Percentiles rank a stretch among this genome's conserved stretches.
Conservation (phyloP, 2,113 vertebrate species). For the Myrmophylax atrothorax region DNA sequence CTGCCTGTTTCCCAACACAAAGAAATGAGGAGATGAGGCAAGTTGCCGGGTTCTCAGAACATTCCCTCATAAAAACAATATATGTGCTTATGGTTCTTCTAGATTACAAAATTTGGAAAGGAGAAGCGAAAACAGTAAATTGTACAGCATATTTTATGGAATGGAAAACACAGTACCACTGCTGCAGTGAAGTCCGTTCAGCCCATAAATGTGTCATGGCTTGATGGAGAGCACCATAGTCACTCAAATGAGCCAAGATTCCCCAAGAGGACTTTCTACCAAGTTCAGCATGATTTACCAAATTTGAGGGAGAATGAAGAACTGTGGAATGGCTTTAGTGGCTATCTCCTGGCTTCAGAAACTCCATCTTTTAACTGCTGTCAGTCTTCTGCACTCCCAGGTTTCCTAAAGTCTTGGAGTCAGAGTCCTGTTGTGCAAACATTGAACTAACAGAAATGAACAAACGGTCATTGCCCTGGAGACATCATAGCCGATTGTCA, state of each 20-base stretch:
- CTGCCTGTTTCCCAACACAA: neutral
- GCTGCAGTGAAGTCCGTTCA: neutral
- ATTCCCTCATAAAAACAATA: conserved; percentile 42
- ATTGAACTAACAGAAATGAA: neutral
- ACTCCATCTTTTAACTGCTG: neutral
- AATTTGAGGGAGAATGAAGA: neutral
- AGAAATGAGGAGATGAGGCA: neutral
- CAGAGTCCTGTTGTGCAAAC: neutral
- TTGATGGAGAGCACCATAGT: neutral
- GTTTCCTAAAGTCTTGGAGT: neutral
- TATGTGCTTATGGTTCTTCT: conserved; percentile 32
- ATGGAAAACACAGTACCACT: neutral
- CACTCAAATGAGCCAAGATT: neutral
- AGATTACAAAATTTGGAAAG: conserved; percentile 35
- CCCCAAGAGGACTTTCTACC: neutral
- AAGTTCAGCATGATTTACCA: neutral
- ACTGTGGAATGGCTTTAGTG: neutral
- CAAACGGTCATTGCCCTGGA: neutral
- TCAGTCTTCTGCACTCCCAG: neutral
- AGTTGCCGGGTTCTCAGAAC: neutral
- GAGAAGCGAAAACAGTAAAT: conserved; percentile 25
- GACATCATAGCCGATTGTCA: neutral
- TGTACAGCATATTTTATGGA: conserved; percentile 14
- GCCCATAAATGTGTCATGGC: neutral
- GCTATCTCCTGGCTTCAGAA: neutral